Evolutionary conservation across 1,140 invertebrate genomes (phyloP).

Genomic region (Leptoteleia sp.): DNA sequence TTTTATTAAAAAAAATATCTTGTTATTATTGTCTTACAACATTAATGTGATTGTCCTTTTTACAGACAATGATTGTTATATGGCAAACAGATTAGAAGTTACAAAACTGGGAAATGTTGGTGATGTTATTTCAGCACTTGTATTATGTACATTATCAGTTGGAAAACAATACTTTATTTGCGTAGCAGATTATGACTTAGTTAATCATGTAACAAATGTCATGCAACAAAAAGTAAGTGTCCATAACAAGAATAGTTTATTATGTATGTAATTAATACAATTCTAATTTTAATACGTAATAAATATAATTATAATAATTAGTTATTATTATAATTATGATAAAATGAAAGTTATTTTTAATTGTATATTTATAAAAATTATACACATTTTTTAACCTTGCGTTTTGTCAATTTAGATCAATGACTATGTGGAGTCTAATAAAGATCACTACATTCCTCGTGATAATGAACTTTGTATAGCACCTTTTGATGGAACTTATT

Average conservation of each 20-base stretch:
- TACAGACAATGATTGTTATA: constrained; percentile 49
- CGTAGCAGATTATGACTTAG: constrained; percentile 60
- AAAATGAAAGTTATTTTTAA: too few relatives aligned
- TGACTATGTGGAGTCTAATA: constrained; percentile 62
- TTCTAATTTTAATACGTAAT: too few relatives aligned
- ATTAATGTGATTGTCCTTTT: constrained; percentile 10
- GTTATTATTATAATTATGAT: too few relatives aligned
- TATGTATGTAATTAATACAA: not conserved
- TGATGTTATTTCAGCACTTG: constrained; percentile 49
- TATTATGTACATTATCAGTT: constrained; percentile 17
- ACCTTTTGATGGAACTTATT: constrained; percentile 67
- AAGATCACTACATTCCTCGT: constrained; percentile 74
- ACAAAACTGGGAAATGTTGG: constrained; percentile 70
- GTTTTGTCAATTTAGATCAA: constrained; percentile 63
- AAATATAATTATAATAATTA: too few relatives aligned
- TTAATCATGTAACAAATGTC: constrained; percentile 58
- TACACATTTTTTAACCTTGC: not conserved
- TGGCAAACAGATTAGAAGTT: constrained; percentile 46
- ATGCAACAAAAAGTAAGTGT: constrained; percentile 50
- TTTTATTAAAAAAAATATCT: too few relatives aligned
- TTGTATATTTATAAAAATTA: not conserved
- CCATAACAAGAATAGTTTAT: constrained; percentile 41
- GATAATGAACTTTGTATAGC: constrained; percentile 74
- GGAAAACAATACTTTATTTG: constrained; percentile 60
- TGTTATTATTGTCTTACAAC: too few relatives aligned